A percentile compares a stretch with the other conserved stretches of the same genome.
phyloP scores from a whole-genome alignment of 2,113 vertebrate species.

The human (Homo sapiens) region DNA sequence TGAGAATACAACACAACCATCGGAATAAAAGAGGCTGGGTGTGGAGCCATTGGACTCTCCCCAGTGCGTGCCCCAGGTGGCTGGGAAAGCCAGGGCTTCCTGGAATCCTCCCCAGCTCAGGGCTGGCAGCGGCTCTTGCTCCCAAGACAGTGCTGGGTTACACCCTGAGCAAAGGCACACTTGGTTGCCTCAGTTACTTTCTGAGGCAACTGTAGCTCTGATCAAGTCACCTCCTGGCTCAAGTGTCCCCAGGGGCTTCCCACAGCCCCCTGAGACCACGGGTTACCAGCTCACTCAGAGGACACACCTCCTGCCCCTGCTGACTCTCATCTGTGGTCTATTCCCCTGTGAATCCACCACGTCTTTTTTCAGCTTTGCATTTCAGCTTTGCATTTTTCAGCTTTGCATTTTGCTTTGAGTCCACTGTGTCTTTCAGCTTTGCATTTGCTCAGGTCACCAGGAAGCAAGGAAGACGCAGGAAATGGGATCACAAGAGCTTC shows the following conservation, averaged over 20 bases:
- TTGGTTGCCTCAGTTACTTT: neutral
- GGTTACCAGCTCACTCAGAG: neutral
- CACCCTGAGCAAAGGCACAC: neutral
- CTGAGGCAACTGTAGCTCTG: neutral
- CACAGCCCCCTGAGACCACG: fast-evolving
- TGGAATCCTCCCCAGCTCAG: fast-evolving
- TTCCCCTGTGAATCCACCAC: neutral
- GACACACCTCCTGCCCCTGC: neutral
- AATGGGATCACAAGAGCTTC: fast-evolving
- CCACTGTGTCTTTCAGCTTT: neutral
- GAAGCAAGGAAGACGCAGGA: fast-evolving
- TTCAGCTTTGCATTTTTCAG: too few species aligned
- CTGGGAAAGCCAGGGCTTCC: neutral
- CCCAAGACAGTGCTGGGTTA: neutral
- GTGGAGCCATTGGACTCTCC: neutral
- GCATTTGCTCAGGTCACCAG: too few species aligned
- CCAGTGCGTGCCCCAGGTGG: fast-evolving
- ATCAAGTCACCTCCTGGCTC: neutral
- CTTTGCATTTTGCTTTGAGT: too few species aligned
- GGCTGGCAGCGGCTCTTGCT: neutral
- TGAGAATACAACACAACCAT: too few species aligned
- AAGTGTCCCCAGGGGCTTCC: neutral
- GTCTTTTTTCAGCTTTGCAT: neutral
- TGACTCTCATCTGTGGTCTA: neutral
- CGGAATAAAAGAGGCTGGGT: neutral